Percentiles rank a stretch among this genome's conserved stretches.
Conservation (phyloP, 1,140 invertebrate genomes). For the Vanessa atalanta region DNA sequence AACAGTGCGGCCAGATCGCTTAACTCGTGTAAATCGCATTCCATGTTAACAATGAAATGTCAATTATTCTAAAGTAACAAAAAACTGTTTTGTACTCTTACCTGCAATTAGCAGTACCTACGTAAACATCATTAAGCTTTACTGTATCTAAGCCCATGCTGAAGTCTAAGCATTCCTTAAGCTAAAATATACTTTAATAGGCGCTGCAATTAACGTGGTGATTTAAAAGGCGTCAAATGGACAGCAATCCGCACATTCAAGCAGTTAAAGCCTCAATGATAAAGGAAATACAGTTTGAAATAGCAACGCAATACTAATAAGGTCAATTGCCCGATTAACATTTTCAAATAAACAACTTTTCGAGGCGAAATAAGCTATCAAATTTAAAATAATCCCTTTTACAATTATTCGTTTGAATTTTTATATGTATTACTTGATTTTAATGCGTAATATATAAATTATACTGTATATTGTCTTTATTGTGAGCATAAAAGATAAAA, state of each 20-base stretch:
- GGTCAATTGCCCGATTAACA: conserved; percentile 15
- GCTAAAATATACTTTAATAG: conserved; percentile 26
- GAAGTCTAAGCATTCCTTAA: conserved; percentile 8
- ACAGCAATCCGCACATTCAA: background rate
- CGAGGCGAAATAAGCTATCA: conserved; percentile 1
- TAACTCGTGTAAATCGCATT: no score
- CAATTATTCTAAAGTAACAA: no score
- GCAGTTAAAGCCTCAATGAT: background rate
- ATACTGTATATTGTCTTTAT: no score
- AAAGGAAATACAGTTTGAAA: background rate
- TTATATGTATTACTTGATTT: background rate
- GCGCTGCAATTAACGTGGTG: conserved; percentile 16
- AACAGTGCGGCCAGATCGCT: no score
- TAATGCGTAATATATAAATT: no score
- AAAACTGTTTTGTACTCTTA: no score
- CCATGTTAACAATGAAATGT: no score
- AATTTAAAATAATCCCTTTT: conserved; percentile 1
- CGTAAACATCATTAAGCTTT: background rate
- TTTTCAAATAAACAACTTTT: conserved; percentile 17
- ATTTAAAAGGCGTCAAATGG: conserved; percentile 22
- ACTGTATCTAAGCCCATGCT: background rate
- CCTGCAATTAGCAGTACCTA: background rate
- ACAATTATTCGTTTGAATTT: background rate
- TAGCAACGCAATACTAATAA: background rate
- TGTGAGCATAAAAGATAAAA: no score